phyloP scores from a whole-genome alignment of 2,888 invertebrate genomes.

The Miltochrista miniata region DNA sequence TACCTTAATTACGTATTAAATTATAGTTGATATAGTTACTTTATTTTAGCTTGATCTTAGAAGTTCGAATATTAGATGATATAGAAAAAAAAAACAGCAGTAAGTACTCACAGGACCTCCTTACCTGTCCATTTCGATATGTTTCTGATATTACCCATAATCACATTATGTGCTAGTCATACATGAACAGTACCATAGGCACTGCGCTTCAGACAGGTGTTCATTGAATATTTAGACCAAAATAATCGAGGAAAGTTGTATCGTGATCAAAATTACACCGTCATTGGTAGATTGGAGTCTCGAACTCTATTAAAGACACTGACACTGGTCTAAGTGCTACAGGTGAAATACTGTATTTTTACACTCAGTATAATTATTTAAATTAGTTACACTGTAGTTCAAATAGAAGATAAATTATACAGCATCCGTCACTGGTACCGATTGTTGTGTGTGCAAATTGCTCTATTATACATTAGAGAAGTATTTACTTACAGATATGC shows the following conservation, averaged over 20 bases:
- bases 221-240: too few relatives aligned
- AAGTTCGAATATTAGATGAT: constrained; percentile 33
- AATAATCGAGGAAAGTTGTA: too few relatives aligned
- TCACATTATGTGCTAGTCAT: constrained; percentile 55
- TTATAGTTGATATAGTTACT: constrained; percentile 33
- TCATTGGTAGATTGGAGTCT: too few relatives aligned
- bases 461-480: constrained; percentile 40
- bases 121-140: constrained; percentile 27
- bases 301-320: too few relatives aligned
- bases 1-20: constrained; percentile 40
- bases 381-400: constrained; percentile 47
- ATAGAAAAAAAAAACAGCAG: constrained; percentile 20
- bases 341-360: constrained; percentile 45
- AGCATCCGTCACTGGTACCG: constrained; percentile 34
- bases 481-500: constrained; percentile 51
- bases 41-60: constrained; percentile 40
- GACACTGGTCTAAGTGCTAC: too few relatives aligned
- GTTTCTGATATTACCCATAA: constrained; percentile 23
- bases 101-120: constrained; percentile 47
- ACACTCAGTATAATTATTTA: constrained; percentile 38
- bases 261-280: too few relatives aligned
- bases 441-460: constrained; percentile 41
- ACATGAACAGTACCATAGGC: constrained; percentile 20
- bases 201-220: not conserved
- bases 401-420: constrained; percentile 32